Base-by-base conservation (phyloP, 2,888 invertebrate genomes). In the Ellobium chinense region DNA sequence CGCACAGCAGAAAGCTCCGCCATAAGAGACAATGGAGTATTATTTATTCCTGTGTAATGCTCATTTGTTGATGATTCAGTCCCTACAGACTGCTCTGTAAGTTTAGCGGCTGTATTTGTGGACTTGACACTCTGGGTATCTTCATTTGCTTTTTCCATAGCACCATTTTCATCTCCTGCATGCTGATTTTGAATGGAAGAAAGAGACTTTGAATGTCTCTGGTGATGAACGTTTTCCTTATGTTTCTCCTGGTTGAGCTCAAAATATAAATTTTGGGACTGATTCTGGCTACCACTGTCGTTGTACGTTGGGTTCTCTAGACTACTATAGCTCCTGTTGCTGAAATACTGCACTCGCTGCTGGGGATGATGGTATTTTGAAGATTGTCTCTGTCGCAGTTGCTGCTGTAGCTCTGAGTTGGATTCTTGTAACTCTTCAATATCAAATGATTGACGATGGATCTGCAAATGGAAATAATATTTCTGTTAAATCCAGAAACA, bases 361-460 rank as follows among this genome's bases (percentile, higher is more conserved):
- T 63, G 58, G 27, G 31, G 77, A 18, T 58, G 34, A 56, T 58
- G 63, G 31, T 60, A 54, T 36, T 79, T 72, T n/a, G 31, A 34
- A 29, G 72, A 78, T 86, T 92, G 91, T 66, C 95, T 94, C 14
- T 95, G 94, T 58, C 96, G 96, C 86, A 96, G 94, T 82, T 96
- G 94, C 85, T 95, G 95, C 72, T 95, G 95, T 18, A 96, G 94
- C 0, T 95, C 95, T 90, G 95, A 95, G 91, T 96, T 96, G 75
- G 95, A 95, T 78, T 95, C 94, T 88, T 95, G 95, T 24, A 96
- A 94, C 82, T 96, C 95, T 86, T 96, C 95, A 85, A 96, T 92
- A 88, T 96, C 96, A 85, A 92, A 90, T 69, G 93, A 91, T 78
- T 92, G 92, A 73, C 90, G 91, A 14, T 92, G 90, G 34, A 94